Evolutionary conservation across 2,888 invertebrate genomes (phyloP).

Genomic region (Masnerella sp.): DNA sequence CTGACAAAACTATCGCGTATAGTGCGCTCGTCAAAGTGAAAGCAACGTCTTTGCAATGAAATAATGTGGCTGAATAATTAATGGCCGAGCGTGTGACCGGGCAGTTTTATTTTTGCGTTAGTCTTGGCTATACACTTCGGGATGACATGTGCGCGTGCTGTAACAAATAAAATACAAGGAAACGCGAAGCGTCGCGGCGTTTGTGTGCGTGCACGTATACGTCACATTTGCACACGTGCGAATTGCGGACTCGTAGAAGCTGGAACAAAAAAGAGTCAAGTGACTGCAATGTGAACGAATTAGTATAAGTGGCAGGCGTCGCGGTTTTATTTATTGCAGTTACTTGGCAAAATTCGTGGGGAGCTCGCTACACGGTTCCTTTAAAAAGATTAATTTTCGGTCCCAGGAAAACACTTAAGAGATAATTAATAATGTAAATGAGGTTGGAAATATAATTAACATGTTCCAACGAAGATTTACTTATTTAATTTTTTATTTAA

Average conservation of each 20-base stretch:
- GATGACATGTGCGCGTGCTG: slow-evolving; percentile 45
- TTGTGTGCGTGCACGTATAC: slow-evolving; percentile 5
- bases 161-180: slow-evolving; percentile 28
- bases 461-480: no score
- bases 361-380: slow-evolving; percentile 86
- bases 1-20: slow-evolving; percentile 7
- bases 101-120: slow-evolving; percentile 37
- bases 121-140: slow-evolving; percentile 41
- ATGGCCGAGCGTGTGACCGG: slow-evolving; percentile 44
- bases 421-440: no score
- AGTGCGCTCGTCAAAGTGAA: slow-evolving; percentile 43
- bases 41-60: slow-evolving; percentile 48
- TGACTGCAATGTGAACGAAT: slow-evolving; percentile 22
- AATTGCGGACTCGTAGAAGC: no score
- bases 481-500: no score
- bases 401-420: no score
- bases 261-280: slow-evolving; percentile 10
- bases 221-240: not conserved
- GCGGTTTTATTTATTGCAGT: slow-evolving; percentile 60
- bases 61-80: slow-evolving; percentile 52
- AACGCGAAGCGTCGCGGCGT: slow-evolving; percentile 23
- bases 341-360: slow-evolving; percentile 90
- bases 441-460: no score
- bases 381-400: no score
- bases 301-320: slow-evolving; percentile 17